Percentiles rank a stretch among this genome's conserved stretches.
Evolutionary conservation across 2,113 vertebrate genomes (phyloP).

Genomic region (Tamias sibiricus): DNA sequence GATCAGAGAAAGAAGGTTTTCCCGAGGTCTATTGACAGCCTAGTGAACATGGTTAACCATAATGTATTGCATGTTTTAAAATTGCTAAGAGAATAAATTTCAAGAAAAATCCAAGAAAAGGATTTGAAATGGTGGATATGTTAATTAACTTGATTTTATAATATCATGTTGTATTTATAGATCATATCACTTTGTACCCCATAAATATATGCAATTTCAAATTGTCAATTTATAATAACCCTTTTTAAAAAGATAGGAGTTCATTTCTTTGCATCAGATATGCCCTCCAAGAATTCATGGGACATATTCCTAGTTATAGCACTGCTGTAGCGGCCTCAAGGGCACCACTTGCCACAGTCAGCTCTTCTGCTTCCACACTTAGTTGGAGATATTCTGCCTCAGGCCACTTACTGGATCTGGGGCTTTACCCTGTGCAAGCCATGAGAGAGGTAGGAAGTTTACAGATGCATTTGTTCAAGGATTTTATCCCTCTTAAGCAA

Average conservation of each 20-base stretch:
- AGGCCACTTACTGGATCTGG: not conserved
- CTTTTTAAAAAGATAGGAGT: not conserved
- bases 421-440: not conserved
- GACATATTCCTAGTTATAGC: not conserved
- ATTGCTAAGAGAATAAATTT: not conserved
- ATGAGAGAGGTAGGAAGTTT: constrained; percentile 38
- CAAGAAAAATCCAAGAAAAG: not conserved
- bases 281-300: not conserved
- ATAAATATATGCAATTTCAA: not conserved
- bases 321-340: constrained; percentile 36
- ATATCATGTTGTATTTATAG: not conserved
- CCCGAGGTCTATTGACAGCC: not conserved
- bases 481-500: constrained; percentile 57
- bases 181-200: not conserved
- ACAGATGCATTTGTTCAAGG: constrained; percentile 28
- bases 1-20: not conserved
- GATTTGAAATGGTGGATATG: not conserved
- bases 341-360: not conserved
- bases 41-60: not conserved
- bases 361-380: constrained; percentile 47
- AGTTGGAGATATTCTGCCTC: not conserved
- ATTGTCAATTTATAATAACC: not conserved
- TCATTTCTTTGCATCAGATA: not conserved
- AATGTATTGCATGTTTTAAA: not conserved
- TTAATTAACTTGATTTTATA: not conserved